Evolutionary conservation across 2,888 invertebrate genomes (phyloP), one percentile per base, ranked within the genome.

Genomic region (Sepiola atlantica): DNA sequence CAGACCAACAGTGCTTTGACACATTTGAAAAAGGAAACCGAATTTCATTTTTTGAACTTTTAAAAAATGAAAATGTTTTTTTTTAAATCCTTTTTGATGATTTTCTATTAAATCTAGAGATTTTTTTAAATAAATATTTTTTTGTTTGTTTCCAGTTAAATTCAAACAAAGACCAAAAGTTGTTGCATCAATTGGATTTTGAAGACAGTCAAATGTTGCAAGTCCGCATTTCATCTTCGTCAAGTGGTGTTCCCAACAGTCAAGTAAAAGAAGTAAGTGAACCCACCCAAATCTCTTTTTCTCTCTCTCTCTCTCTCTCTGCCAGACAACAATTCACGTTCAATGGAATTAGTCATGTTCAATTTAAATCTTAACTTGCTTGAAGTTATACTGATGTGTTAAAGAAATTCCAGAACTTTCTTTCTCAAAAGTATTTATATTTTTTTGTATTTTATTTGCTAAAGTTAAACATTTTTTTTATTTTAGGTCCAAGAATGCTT

Each of bases 101-200:
- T 77, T 77, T 77, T 77, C 16, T 77, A 14, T n/a, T 77, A 14
- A 1, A n/a, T 77, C 14, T 45, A 45, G 45, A n/a, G 16, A 0
- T 54, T 45, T 92, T 24, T 92, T 92, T 12, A 8, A 92, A 92
- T 24, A 18, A 24, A 45, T 2, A 28, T 35, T 14, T n/a, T 32
- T 57, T 90, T 57, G 94, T 94, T 95, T 45, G 54, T 55, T 95
- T 95, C 6, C 96, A 97, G 97, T 95, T 97, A 77, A 95, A 96
- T 21, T 94, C 95, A 57, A 96, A 95, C 94, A 97, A 97, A 94
- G 97, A 97, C 94, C 97, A 97, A 95, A 97, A 97, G 94, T 95
- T 97, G 92, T 95, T 97, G 94, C 96, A 97, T 94, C 97, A 97
- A 95, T 95, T 97, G 90, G 97, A 97, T 90, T 96, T 97, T 95